Evolutionary conservation across 1,140 invertebrate genomes (phyloP).

Genomic region (Periplaneta americana): DNA sequence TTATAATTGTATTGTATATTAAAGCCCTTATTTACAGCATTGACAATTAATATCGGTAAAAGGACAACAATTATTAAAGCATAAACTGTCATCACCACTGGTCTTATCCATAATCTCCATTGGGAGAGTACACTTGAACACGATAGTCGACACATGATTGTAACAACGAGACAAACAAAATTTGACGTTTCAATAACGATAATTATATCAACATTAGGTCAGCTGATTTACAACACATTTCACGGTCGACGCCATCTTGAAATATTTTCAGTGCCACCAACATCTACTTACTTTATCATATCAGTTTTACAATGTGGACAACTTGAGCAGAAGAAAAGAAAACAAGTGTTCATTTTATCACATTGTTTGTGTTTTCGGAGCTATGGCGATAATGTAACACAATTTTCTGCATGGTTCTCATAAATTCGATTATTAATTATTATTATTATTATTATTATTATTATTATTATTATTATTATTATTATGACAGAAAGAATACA

Average conservation of each 20-base stretch:
- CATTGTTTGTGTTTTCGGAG: too few species aligned
- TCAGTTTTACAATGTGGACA: too few species aligned
- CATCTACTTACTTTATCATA: too few species aligned
- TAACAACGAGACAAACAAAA: background rate
- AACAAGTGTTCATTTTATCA: too few species aligned
- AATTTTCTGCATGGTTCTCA: too few species aligned
- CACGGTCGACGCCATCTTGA: background rate
- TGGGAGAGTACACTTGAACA: slow-evolving; percentile 29
- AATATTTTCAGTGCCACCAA: background rate
- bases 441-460: too few species aligned
- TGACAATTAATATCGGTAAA: slow-evolving; percentile 72
- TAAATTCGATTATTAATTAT: too few species aligned
- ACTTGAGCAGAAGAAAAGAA: too few species aligned
- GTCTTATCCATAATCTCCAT: slow-evolving; percentile 86
- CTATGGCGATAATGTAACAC: too few species aligned
- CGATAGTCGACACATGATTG: background rate
- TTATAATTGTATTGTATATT: too few species aligned
- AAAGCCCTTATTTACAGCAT: slow-evolving; percentile 61
- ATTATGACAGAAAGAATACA: too few species aligned
- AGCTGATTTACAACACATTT: background rate
- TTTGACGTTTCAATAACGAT: background rate
- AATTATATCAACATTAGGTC: background rate
- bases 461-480: too few species aligned
- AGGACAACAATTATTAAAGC: slow-evolving; percentile 73
- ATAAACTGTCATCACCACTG: slow-evolving; percentile 74